Evolutionary conservation across 1,140 invertebrate species (phyloP).

Genomic region (Potamilus streckersoni): DNA sequence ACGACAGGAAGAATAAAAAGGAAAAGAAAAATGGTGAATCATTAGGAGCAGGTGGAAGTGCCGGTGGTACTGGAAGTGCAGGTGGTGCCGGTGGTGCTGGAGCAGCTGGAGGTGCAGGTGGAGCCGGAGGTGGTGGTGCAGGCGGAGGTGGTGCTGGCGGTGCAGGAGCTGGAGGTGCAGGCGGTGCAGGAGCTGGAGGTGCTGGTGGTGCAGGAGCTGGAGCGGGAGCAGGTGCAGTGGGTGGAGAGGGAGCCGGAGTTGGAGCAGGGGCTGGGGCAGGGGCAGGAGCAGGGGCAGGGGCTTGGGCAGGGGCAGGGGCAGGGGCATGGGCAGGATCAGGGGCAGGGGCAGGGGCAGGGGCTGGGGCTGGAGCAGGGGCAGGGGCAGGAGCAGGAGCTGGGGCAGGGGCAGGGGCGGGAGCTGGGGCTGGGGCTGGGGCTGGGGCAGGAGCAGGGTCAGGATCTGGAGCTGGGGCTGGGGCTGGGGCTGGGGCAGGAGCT

Average conservation of each 20-base stretch:
- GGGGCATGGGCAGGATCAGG: neutral
- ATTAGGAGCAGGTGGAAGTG: no score
- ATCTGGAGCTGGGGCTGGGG: neutral
- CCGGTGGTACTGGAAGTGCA: no score
- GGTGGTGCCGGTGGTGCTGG: no score
- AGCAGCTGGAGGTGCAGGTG: no score
- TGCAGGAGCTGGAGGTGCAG: neutral
- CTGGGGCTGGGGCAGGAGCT: neutral
- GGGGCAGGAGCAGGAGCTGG: no score
- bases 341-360: neutral
- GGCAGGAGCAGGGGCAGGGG: neutral
- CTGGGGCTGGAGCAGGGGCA: neutral
- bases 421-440: neutral
- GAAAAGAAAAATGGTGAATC: no score
- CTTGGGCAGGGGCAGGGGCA: neutral
- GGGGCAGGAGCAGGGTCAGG: neutral
- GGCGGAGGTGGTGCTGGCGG: neutral
- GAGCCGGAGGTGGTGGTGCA: no score
- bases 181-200: neutral
- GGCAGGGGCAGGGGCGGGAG: neutral
- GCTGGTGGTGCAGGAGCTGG: neutral
- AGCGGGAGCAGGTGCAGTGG: neutral
- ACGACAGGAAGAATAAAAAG: no score
- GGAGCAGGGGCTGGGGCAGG: neutral
- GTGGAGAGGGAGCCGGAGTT: neutral